Conservation (phyloP, 2,888 invertebrate species). For the Pandemis corylana region DNA sequence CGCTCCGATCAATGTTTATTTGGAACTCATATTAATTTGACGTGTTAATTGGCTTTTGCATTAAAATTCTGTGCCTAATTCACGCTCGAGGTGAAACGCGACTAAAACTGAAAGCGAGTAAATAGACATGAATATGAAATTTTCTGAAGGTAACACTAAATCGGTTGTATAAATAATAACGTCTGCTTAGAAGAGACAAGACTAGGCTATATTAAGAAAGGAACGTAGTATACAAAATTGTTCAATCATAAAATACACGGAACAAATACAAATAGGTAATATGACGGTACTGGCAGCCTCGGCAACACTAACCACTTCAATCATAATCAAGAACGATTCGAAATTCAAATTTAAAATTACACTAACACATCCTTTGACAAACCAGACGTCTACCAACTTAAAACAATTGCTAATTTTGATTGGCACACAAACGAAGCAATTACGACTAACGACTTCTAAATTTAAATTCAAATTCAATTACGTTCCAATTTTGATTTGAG, state of each 20-base stretch:
- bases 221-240: not conserved
- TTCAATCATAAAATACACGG: not conserved
- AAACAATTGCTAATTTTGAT: constrained; percentile 38
- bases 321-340: constrained; percentile 2
- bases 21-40: no score
- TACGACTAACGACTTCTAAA: constrained; percentile 51
- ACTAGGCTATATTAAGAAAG: no score
- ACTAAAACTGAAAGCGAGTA: no score
- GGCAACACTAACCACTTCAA: not conserved
- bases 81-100: no score
- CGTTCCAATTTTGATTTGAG: constrained; percentile 51
- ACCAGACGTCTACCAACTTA: constrained; percentile 16
- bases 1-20: no score
- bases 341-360: constrained; percentile 26
- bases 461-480: constrained; percentile 54
- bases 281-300: not conserved
- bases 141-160: no score
- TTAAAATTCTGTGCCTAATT: no score
- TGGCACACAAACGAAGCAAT: constrained; percentile 48
- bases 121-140: no score
- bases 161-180: no score
- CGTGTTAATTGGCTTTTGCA: no score
- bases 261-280: not conserved
- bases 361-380: constrained; percentile 19
- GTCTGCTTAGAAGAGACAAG: no score